These are phyloP conservation scores for Atopsyche davidsoni DNA, from an alignment of 1,140 invertebrate species.

Conservation along the genomic window DNA sequence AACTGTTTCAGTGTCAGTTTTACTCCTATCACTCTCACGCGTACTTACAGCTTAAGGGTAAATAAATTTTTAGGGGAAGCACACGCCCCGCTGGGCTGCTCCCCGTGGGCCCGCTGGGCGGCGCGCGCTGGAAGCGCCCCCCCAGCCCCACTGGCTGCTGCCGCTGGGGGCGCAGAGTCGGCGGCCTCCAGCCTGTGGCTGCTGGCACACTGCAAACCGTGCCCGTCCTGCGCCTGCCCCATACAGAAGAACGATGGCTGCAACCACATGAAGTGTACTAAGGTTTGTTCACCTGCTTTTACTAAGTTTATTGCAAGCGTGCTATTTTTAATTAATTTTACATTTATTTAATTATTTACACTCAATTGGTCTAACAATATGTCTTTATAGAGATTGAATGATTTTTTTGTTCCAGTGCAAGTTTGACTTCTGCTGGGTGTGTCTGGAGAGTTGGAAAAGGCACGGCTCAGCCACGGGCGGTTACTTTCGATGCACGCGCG, in stretches of 20 bases:
- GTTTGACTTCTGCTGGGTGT: slow-evolving; percentile 74
- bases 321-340: background rate
- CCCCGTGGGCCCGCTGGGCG: slow-evolving; percentile 62
- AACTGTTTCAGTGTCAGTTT: slow-evolving; percentile 1
- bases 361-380: no score
- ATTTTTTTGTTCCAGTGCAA: slow-evolving; percentile 54
- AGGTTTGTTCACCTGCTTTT: slow-evolving; percentile 43
- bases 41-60: no score
- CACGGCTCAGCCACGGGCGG: slow-evolving; percentile 68
- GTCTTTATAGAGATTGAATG: no score
- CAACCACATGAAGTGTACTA: slow-evolving; percentile 74
- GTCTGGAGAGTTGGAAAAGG: slow-evolving; percentile 68
- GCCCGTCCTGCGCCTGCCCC: slow-evolving; percentile 66
- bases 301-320: background rate
- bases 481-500: slow-evolving; percentile 68
- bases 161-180: slow-evolving; percentile 56
- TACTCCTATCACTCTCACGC: background rate
- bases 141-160: slow-evolving; percentile 57
- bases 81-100: slow-evolving; percentile 64
- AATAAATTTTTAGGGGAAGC: slow-evolving; percentile 53
- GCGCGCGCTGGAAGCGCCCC: slow-evolving; percentile 54
- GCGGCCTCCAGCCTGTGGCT: slow-evolving; percentile 69
- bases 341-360: background rate
- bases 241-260: slow-evolving; percentile 77
- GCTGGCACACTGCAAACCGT: slow-evolving; percentile 69